These are phyloP conservation scores for Bicyclus anynana DNA, from an alignment of 1,140 invertebrate species.

Conservation along the genomic window DNA sequence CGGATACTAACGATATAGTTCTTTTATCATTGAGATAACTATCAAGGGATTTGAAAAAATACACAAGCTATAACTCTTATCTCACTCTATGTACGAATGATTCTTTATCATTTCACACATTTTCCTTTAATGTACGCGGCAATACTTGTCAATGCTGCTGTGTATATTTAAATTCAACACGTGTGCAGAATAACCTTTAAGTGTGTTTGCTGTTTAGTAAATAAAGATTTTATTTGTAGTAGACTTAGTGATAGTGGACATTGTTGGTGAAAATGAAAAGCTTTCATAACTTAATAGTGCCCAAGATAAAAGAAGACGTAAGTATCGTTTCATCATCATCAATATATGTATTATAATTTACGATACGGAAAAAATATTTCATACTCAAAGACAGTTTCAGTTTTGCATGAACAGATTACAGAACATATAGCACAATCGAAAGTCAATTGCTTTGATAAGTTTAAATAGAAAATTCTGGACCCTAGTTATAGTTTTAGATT, in stretches of 20 bases:
- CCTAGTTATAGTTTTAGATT: too few relatives aligned
- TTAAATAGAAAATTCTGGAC: too few relatives aligned
- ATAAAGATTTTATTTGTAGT: background rate
- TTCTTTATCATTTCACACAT: background rate
- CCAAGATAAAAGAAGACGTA: conserved; percentile 33
- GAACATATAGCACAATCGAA: too few relatives aligned
- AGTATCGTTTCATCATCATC: too few relatives aligned
- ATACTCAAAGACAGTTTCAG: too few relatives aligned
- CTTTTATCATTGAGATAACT: background rate
- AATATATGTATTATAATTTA: too few relatives aligned
- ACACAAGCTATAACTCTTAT: background rate
- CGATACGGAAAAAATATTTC: too few relatives aligned
- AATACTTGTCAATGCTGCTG: background rate
- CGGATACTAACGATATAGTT: too few relatives aligned
- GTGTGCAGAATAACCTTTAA: background rate
- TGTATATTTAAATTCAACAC: background rate
- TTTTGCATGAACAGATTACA: too few relatives aligned
- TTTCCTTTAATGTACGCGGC: background rate
- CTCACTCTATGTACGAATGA: background rate
- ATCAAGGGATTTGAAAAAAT: background rate
- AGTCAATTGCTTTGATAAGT: too few relatives aligned
- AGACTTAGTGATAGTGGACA: too few relatives aligned
- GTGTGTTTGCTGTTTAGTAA: background rate
- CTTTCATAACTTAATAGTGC: conserved; percentile 39
- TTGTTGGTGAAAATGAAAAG: conserved; percentile 25